Conservation (phyloP, 2,113 vertebrate species). For the Datnioides undecimradiatus region DNA sequence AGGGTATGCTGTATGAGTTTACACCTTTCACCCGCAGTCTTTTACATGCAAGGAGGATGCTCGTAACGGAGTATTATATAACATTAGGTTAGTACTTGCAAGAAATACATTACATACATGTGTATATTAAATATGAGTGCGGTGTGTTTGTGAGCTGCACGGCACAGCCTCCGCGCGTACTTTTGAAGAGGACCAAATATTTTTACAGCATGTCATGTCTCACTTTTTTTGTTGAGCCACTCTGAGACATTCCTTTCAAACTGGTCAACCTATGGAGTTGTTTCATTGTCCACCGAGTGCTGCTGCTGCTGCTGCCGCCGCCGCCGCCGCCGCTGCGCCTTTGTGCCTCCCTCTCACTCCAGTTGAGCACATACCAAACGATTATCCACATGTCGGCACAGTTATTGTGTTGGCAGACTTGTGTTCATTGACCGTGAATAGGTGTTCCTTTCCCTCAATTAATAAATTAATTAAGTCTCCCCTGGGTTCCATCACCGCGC, state of each 20-base stretch:
- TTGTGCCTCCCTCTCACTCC: conserved; percentile 48
- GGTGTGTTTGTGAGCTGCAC: background rate
- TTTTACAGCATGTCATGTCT: conserved; percentile 59
- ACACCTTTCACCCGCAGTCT: background rate
- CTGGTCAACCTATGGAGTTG: conserved; percentile 68
- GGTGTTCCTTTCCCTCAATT: conserved; percentile 69
- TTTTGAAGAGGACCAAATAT: conserved; percentile 49
- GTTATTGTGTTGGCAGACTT: conserved; percentile 56
- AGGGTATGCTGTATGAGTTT: too few relatives aligned
- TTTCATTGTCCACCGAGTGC: conserved; percentile 55
- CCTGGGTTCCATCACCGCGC: conserved; percentile 57
- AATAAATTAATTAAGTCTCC: conserved; percentile 62
- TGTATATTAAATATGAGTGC: background rate
- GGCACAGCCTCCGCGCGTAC: background rate
- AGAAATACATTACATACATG: background rate
- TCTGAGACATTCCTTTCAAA: conserved; percentile 69
- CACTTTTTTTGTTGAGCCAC: conserved; percentile 19
- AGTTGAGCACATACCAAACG: conserved; percentile 61
- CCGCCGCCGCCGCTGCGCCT: conserved; percentile 47
- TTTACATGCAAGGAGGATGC: background rate
- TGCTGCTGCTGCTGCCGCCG: conserved; percentile 41
- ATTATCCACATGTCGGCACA: conserved; percentile 57
- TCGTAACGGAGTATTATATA: background rate
- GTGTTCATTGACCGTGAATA: conserved; percentile 67
- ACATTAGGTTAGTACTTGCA: background rate